Conservation (phyloP, 2,888 invertebrate genomes). For the Morpho deidamia region DNA sequence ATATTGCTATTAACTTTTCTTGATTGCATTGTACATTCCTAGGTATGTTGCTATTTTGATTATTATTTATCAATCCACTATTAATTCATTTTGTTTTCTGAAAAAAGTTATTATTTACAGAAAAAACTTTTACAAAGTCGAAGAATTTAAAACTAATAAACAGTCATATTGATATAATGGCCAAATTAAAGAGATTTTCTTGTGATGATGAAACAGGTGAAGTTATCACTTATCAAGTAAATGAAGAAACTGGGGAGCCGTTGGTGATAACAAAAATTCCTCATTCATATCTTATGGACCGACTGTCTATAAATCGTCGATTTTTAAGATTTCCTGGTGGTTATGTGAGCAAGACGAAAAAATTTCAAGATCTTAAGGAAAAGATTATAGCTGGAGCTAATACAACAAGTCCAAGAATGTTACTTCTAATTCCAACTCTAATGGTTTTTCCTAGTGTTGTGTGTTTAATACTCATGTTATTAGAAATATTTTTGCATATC, state of each 20-base stretch:
- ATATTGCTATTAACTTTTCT: too few species aligned
- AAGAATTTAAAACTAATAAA: too few species aligned
- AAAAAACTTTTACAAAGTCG: too few species aligned
- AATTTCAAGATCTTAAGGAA: conserved; percentile 51
- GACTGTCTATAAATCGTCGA: conserved; percentile 20
- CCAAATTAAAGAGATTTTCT: conserved; percentile 37
- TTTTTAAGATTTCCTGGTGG: conserved; percentile 46
- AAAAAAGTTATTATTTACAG: too few species aligned
- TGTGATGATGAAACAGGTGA: conserved; percentile 77
- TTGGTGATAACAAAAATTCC: conserved; percentile 31
- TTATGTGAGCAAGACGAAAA: conserved; percentile 47
- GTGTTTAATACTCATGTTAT: conserved; percentile 64
- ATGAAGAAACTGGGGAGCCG: conserved; percentile 75
- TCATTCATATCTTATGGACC: conserved; percentile 16
- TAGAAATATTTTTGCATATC: conserved; percentile 82
- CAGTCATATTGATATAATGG: conserved; percentile 23
- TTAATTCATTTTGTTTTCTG: too few species aligned
- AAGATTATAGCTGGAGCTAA: conserved; percentile 59
- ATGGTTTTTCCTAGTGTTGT: conserved; percentile 77
- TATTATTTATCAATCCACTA: too few species aligned
- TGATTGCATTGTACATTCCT: too few species aligned
- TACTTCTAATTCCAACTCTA: conserved; percentile 79
- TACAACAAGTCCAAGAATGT: conserved; percentile 64
- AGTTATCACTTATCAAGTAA: conserved; percentile 53
- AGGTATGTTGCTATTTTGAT: too few species aligned